These are phyloP conservation scores for Halichoerus grypus DNA, from an alignment of 2,113 vertebrate genomes.

Conservation along the genomic window DNA sequence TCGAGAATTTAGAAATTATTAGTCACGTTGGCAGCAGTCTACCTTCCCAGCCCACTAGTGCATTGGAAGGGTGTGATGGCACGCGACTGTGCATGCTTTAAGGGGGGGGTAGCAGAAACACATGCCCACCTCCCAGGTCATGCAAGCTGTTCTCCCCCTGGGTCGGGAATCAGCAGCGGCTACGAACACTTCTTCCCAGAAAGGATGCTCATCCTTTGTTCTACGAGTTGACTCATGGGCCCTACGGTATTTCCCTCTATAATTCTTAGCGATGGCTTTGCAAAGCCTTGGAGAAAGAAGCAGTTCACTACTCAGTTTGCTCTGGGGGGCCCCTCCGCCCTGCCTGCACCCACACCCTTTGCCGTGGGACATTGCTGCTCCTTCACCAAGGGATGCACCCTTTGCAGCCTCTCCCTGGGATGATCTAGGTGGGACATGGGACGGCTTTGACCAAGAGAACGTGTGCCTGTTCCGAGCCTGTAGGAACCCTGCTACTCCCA, in stretches of 20 bases:
- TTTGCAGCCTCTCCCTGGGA: background rate
- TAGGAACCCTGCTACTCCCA: background rate
- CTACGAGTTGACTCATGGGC: background rate
- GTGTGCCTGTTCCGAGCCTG: background rate
- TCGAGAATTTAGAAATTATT: background rate
- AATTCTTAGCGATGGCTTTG: background rate
- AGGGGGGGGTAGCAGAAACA: background rate
- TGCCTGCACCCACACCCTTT: background rate
- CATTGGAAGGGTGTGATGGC: background rate
- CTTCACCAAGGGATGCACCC: background rate
- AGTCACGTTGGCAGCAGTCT: background rate
- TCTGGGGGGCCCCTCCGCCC: background rate
- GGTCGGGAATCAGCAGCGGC: background rate
- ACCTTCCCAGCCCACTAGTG: background rate
- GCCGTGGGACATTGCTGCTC: background rate
- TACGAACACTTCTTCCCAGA: background rate
- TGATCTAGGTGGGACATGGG: too few relatives aligned
- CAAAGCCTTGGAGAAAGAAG: background rate
- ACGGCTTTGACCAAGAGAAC: too few relatives aligned
- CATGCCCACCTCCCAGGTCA: rapidly evolving
- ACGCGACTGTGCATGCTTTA: rapidly evolving
- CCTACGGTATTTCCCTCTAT: background rate
- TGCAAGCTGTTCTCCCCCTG: rapidly evolving
- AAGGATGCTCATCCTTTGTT: background rate
- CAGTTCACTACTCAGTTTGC: background rate